Evolutionary conservation across 2,113 vertebrate genomes (phyloP).

Genomic region (Pandion haliaetus): DNA sequence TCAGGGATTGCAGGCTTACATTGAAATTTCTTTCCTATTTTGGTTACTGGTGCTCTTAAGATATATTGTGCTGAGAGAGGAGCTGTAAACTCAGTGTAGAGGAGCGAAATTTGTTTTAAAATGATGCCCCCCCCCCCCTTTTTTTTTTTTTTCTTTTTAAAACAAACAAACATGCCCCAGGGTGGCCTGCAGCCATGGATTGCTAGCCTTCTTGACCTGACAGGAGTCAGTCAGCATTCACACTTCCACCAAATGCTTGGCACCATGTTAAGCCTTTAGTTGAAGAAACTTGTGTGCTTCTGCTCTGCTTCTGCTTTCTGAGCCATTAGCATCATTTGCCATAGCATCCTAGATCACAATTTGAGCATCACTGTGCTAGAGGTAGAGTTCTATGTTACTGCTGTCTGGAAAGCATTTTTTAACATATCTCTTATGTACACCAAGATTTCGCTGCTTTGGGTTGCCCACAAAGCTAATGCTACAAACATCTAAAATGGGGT

Average conservation of each 20-base stretch:
- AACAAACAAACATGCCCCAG: no score
- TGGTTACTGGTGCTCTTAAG: background rate
- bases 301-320: background rate
- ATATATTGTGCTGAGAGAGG: background rate
- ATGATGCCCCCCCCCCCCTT: no score
- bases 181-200: background rate
- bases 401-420: background rate
- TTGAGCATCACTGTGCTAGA: background rate
- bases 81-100: background rate
- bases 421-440: background rate
- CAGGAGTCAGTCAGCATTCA: background rate
- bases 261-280: background rate
- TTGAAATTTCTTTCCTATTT: background rate
- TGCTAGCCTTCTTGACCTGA: background rate
- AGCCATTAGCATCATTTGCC: rapidly evolving
- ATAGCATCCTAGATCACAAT: background rate
- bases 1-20: background rate
- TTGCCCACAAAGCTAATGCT: background rate
- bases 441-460: background rate
- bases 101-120: background rate
- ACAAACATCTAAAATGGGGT: background rate
- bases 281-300: background rate
- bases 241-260: background rate
- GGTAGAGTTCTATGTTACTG: background rate
- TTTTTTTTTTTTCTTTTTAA: no score